A percentile compares a stretch with the other conserved stretches of the same genome.
Conservation (phyloP, 2,797 vertebrate genomes). For the Myoxocephalus aenaeus region DNA sequence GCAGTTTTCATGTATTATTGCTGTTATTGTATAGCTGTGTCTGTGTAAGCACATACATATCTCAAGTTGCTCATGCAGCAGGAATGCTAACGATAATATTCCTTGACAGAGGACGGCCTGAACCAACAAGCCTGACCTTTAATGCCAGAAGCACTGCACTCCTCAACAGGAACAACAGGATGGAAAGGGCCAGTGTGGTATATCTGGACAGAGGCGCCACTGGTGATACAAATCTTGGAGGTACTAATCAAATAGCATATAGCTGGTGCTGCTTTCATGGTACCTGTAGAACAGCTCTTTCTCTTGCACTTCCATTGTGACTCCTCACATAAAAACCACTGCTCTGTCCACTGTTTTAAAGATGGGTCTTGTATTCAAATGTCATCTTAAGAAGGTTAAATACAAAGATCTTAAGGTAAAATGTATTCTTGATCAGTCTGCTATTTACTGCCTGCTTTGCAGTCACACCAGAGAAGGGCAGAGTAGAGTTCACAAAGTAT, state of each 20-base stretch:
- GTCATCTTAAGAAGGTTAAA: neutral
- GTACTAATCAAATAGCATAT: constrained; percentile 43
- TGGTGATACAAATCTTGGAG: constrained; percentile 39
- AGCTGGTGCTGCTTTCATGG: constrained; percentile 11
- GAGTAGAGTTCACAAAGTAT: neutral
- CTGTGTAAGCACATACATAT: constrained; percentile 40
- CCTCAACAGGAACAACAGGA: constrained; percentile 42
- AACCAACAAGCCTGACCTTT: constrained; percentile 72
- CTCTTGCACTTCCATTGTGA: neutral
- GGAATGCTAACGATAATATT: constrained; percentile 72
- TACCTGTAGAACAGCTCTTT: neutral
- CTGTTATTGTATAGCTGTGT: constrained; percentile 27
- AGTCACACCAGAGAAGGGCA: neutral
- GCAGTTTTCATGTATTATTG: constrained; percentile 19
- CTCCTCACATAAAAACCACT: neutral
- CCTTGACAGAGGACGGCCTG: constrained; percentile 66
- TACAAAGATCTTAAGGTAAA: neutral
- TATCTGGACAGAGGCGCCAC: constrained; percentile 34
- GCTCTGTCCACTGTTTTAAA: neutral
- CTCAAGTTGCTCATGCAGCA: constrained; percentile 62
- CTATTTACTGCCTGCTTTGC: neutral
- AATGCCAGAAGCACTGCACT: constrained; percentile 58
- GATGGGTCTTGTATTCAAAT: neutral
- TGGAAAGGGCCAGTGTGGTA: constrained; percentile 37
- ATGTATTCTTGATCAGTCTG: neutral